Percentiles rank a stretch among this genome's conserved stretches.
Evolutionary conservation across 2,113 vertebrate genomes (phyloP).

Genomic region (Prinia subflava): DNA sequence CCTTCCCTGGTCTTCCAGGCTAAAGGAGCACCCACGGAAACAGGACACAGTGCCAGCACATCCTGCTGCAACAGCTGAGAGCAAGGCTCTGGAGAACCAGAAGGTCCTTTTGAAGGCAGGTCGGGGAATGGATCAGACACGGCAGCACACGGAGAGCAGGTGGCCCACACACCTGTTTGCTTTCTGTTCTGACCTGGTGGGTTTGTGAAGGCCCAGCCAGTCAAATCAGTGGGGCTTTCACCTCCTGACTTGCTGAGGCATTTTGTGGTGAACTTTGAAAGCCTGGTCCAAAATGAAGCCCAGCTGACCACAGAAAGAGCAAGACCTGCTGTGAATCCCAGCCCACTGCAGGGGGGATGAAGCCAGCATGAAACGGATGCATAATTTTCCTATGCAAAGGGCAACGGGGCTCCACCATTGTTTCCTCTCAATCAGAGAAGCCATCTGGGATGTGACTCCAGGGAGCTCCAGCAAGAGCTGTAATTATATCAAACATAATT

Average conservation of each 20-base stretch:
- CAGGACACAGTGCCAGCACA: neutral
- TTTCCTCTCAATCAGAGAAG: neutral
- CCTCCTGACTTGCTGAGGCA: slow-evolving; percentile 19
- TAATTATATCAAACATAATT: slow-evolving; percentile 5
- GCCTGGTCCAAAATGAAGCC: neutral
- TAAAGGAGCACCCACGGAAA: neutral
- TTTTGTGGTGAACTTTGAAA: slow-evolving; percentile 36
- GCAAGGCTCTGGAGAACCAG: neutral
- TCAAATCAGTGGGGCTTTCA: neutral
- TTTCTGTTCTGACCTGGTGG: neutral
- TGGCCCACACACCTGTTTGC: neutral
- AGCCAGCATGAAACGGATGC: neutral
- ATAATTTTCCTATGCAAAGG: neutral
- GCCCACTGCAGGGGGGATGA: neutral
- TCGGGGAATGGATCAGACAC: neutral
- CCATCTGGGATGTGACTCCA: neutral
- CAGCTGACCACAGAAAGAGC: neutral
- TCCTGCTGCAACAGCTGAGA: neutral
- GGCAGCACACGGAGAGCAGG: neutral
- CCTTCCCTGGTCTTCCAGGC: neutral
- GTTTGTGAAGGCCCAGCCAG: slow-evolving; percentile 9
- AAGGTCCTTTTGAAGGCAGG: neutral
- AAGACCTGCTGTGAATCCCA: neutral
- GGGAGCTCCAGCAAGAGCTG: neutral
- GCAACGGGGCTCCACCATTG: neutral